Conservation (phyloP, 2,888 invertebrate species). For the Perizoma flavofasciatum region DNA sequence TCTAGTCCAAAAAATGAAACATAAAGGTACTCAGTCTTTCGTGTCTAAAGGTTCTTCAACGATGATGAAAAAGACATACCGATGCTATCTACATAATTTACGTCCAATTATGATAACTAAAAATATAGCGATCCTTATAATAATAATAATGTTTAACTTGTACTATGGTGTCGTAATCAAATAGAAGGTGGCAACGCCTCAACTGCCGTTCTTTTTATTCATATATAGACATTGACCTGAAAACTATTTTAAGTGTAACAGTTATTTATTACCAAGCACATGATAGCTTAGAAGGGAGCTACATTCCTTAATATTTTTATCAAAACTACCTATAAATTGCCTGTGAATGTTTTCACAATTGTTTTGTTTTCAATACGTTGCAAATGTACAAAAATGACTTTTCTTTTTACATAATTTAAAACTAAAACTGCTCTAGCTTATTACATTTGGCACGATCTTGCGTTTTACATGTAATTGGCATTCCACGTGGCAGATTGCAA, state of each 20-base stretch:
- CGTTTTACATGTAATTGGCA: too few species aligned
- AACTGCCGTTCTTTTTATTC: slow-evolving; percentile 38
- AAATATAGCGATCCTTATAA: slow-evolving; percentile 32
- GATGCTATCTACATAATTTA: slow-evolving; percentile 26
- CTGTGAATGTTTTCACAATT: too few species aligned
- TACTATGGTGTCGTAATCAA: slow-evolving; percentile 42
- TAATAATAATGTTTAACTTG: slow-evolving; percentile 31
- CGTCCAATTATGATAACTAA: slow-evolving; percentile 25
- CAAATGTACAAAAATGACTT: too few species aligned
- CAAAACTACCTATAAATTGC: neutral
- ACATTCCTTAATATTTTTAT: slow-evolving; percentile 24
- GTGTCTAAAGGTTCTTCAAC: slow-evolving; percentile 7
- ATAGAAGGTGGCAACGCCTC: slow-evolving; percentile 34
- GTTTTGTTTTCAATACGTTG: too few species aligned
- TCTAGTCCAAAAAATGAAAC: too few species aligned
- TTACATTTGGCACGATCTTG: too few species aligned
- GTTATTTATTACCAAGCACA: slow-evolving; percentile 39
- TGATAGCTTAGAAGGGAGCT: slow-evolving; percentile 22
- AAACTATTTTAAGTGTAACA: slow-evolving; percentile 62
- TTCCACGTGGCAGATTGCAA: too few species aligned
- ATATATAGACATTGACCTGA: slow-evolving; percentile 64
- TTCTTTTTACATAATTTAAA: too few species aligned
- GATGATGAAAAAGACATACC: slow-evolving; percentile 16
- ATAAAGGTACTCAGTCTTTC: too few species aligned
- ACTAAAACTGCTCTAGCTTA: too few species aligned